Conservation (phyloP, 2,888 invertebrate species). For the Tortrix viridana region DNA sequence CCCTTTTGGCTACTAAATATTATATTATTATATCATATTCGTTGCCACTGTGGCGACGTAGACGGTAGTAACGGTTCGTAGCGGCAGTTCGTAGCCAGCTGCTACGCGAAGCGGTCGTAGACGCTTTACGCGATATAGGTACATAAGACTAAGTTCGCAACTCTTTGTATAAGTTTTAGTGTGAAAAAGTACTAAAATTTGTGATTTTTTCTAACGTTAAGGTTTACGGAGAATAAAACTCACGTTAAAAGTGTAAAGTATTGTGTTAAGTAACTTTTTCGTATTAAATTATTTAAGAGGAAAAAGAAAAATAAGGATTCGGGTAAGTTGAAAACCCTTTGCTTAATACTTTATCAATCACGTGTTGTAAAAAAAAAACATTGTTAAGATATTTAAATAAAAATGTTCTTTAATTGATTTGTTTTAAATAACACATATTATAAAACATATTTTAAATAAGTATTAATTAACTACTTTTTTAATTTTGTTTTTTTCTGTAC, state of each 20-base stretch:
- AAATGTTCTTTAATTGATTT: no score
- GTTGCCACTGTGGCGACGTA: not conserved
- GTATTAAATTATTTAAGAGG: not conserved
- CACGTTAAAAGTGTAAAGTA: constrained; percentile 1
- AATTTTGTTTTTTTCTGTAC: no score
- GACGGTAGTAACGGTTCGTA: constrained; percentile 38
- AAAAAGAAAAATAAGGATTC: not conserved
- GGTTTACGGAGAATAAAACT: not conserved
- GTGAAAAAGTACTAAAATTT: constrained; percentile 6
- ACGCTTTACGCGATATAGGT: constrained; percentile 22
- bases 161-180: constrained; percentile 18
- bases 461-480: no score
- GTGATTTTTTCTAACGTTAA: constrained; percentile 15
- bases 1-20: no score
- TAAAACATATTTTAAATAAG: no score
- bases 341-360: not conserved
- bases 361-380: no score
- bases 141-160: constrained; percentile 22
- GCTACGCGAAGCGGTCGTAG: constrained; percentile 35
- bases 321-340: not conserved
- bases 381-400: no score
- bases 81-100: constrained; percentile 39
- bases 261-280: constrained; percentile 7
- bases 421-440: no score
- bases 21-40: not conserved